A percentile compares a stretch with the other conserved stretches of the same genome.
phyloP scores from a whole-genome alignment of 2,797 vertebrate genomes.

The Momotus momota region DNA sequence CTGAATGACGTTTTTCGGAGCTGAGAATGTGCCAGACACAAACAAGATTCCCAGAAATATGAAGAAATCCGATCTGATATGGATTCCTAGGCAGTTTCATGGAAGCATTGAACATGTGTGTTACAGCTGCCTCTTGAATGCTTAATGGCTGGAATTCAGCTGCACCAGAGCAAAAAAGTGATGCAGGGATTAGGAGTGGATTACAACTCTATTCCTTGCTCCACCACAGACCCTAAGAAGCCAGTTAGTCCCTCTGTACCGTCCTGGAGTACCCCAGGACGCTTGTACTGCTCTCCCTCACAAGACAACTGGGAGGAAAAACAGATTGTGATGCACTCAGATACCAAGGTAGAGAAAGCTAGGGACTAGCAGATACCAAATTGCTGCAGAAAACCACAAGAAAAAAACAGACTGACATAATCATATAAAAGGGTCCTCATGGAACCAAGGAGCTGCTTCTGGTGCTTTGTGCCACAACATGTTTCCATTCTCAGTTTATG shows the following conservation, averaged over 20 bases:
- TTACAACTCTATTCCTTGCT: not conserved
- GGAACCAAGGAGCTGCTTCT: not conserved
- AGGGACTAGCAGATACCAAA: rapidly evolving
- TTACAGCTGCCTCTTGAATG: not conserved
- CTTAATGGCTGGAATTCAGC: not conserved
- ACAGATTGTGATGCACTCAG: rapidly evolving
- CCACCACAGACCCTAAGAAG: not conserved
- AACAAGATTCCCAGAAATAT: not conserved
- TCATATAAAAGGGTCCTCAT: not conserved
- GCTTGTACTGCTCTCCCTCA: rapidly evolving
- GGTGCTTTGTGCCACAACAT: not conserved
- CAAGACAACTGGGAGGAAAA: not conserved
- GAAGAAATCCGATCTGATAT: not conserved
- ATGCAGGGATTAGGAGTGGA: not conserved
- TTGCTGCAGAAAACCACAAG: not conserved
- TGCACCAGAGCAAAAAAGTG: not conserved
- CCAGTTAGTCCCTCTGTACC: not conserved
- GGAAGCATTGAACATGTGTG: not conserved
- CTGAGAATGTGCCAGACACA: not conserved
- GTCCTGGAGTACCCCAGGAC: not conserved
- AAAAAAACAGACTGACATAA: rapidly evolving
- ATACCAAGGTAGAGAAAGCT: not conserved
- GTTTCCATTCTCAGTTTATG: rapidly evolving
- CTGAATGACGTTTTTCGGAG: not conserved
- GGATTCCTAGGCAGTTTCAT: not conserved